Percentiles rank a stretch among this genome's conserved stretches.
These are phyloP conservation scores for Halcyon smyrnensis DNA, from an alignment of 2,797 vertebrate species.

Conservation along the genomic window DNA sequence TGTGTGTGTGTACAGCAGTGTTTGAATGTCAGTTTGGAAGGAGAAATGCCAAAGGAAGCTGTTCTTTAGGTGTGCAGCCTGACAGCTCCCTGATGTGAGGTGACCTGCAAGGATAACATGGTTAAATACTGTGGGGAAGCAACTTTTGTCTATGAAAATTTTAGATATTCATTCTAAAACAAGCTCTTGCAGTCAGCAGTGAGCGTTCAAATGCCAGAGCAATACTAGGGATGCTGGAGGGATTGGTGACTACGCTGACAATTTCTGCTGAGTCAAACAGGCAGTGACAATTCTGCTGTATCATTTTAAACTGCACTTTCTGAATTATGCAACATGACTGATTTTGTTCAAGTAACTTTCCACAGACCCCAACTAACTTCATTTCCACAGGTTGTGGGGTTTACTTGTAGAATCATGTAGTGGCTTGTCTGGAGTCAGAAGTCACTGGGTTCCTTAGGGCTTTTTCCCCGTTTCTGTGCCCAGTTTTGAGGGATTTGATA, in stretches of 20 bases:
- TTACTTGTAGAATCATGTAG: not conserved
- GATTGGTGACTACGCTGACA: not conserved
- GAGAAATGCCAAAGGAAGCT: not conserved
- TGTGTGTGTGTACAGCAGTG: not conserved
- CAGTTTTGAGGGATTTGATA: not conserved
- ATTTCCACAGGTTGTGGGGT: not conserved
- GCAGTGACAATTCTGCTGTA: not conserved
- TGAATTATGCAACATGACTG: not conserved
- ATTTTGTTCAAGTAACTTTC: not conserved
- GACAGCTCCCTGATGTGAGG: fast-evolving
- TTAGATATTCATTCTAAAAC: not conserved
- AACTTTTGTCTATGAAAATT: not conserved
- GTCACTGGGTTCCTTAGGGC: not conserved
- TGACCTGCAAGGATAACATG: not conserved
- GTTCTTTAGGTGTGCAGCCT: not conserved
- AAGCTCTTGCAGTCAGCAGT: not conserved
- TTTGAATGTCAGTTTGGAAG: not conserved
- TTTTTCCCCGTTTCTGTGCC: not conserved
- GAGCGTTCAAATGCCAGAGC: not conserved
- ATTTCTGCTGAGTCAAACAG: not conserved
- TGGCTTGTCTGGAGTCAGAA: not conserved
- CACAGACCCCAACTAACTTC: not conserved
- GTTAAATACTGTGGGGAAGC: not conserved
- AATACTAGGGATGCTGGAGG: not conserved
- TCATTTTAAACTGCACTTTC: not conserved